These are phyloP conservation scores for Holcopasites calliopsidis DNA, from an alignment of 1,140 invertebrate species.

Conservation along the genomic window DNA sequence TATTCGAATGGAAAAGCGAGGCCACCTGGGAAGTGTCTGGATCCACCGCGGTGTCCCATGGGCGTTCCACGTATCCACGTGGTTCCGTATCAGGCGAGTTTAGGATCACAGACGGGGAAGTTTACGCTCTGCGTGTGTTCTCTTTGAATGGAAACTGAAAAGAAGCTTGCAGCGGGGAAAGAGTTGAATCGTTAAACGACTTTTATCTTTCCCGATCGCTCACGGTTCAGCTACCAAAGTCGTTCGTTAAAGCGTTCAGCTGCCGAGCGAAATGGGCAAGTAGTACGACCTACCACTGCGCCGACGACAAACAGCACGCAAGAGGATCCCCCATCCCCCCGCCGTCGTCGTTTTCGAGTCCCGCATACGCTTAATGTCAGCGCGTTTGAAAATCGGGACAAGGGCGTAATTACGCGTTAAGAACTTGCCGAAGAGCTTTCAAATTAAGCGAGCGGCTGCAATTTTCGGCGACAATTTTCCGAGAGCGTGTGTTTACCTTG, in stretches of 20 bases:
- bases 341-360: conserved; percentile 10
- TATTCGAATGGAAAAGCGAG: conserved; percentile 58
- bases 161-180: too few relatives aligned
- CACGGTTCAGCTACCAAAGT: too few relatives aligned
- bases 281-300: too few relatives aligned
- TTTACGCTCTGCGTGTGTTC: conserved; percentile 54
- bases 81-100: conserved; percentile 70
- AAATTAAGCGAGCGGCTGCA: conserved; percentile 43
- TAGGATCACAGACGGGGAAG: conserved; percentile 69
- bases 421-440: conserved; percentile 42
- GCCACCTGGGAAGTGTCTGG: conserved; percentile 56
- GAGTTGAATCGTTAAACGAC: too few relatives aligned
- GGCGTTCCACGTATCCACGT: conserved; percentile 66
- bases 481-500: neutral
- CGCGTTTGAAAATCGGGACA: conserved; percentile 48
- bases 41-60: conserved; percentile 46
- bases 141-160: too few relatives aligned
- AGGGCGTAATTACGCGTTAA: conserved; percentile 48
- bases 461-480: conserved; percentile 31
- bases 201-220: too few relatives aligned
- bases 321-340: too few relatives aligned
- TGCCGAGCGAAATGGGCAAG: too few relatives aligned
- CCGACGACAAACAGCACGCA: too few relatives aligned
- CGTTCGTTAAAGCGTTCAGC: too few relatives aligned
- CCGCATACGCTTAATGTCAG: conserved; percentile 42